phyloP scores from a whole-genome alignment of 2,888 invertebrate species.

The Bhutanitis thaidina region DNA sequence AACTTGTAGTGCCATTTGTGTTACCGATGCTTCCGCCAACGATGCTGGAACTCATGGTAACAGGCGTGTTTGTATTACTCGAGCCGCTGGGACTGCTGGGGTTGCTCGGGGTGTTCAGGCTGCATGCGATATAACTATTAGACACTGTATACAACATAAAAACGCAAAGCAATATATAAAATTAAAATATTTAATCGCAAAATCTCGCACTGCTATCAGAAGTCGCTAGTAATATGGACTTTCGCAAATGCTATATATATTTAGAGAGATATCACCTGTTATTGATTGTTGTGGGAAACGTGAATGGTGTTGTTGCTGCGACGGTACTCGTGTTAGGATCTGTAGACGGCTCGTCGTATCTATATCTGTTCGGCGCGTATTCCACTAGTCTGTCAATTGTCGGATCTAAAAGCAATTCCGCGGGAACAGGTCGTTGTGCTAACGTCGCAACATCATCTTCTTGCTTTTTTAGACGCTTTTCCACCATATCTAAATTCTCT shows the following conservation, averaged over 20 bases:
- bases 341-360: conserved; percentile 59
- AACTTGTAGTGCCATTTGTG: conserved; percentile 45
- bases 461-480: conserved; percentile 90
- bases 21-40: conserved; percentile 41
- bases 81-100: conserved; percentile 37
- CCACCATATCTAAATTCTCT: conserved; percentile 92
- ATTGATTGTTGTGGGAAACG: conserved; percentile 38
- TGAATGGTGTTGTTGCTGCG: conserved; percentile 48
- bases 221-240: conserved; percentile 31
- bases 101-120: conserved; percentile 51
- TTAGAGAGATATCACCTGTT: conserved; percentile 69
- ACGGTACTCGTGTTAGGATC: conserved; percentile 61
- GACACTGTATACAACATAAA: conserved; percentile 24
- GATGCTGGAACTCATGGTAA: conserved; percentile 44
- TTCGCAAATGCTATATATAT: conserved; percentile 36
- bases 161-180: conserved; percentile 4
- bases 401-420: conserved; percentile 85
- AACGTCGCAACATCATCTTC: conserved; percentile 90
- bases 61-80: conserved; percentile 39
- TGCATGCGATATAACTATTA: conserved; percentile 68
- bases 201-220: conserved; percentile 37
- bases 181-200: conserved; percentile 20
- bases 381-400: conserved; percentile 89
- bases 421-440: conserved; percentile 86
- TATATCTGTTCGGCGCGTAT: conserved; percentile 86